These are phyloP conservation scores for Leptosomus discolor DNA, from an alignment of 2,113 vertebrate genomes.

Conservation along the genomic window DNA sequence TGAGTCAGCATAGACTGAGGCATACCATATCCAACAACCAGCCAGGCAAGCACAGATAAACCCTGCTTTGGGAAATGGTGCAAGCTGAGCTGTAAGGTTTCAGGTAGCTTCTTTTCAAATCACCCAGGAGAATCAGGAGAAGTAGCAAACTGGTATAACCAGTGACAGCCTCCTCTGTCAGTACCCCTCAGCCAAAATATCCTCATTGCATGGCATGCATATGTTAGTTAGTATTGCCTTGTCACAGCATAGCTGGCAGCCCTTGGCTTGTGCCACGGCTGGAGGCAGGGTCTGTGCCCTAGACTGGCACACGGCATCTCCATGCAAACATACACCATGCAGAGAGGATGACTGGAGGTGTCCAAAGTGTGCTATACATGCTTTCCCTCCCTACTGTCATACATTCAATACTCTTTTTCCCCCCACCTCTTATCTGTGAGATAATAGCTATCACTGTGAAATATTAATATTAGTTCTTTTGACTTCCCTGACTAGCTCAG, in stretches of 20 bases:
- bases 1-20: not conserved
- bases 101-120: not conserved
- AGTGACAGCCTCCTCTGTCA: not conserved
- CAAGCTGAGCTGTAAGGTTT: not conserved
- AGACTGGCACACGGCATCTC: accelerated
- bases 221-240: not conserved
- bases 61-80: not conserved
- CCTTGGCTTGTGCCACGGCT: not conserved
- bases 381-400: not conserved
- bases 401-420: not conserved
- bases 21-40: not conserved
- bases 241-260: not conserved
- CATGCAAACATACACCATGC: accelerated
- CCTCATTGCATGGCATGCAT: accelerated
- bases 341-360: not conserved
- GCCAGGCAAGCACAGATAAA: not conserved
- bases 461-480: not conserved
- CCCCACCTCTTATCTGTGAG: not conserved
- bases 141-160: not conserved
- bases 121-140: not conserved
- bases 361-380: accelerated
- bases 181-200: not conserved
- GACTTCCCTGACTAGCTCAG: not conserved
- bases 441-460: not conserved
- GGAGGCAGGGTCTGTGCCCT: not conserved